Conservation (phyloP, 1,140 invertebrate genomes). For the Drosophila lini region DNA sequence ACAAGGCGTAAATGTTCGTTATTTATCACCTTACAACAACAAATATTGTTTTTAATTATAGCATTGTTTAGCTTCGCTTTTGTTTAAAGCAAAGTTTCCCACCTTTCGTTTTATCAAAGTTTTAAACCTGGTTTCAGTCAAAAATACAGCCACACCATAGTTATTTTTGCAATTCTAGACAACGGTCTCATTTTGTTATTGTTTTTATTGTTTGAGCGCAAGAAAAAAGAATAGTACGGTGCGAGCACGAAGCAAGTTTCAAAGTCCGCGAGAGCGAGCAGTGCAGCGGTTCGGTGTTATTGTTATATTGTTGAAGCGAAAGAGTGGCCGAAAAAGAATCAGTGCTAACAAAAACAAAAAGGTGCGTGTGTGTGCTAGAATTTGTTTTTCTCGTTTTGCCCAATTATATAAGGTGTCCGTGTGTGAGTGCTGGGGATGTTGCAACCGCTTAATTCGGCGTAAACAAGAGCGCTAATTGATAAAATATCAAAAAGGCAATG, state of each 20-base stretch:
- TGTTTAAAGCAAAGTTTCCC: background rate
- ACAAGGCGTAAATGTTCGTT: no score
- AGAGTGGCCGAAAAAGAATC: constrained; percentile 51
- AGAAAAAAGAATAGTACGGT: background rate
- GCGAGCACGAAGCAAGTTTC: constrained; percentile 5
- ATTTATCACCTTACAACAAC: background rate
- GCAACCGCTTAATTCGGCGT: constrained; percentile 21
- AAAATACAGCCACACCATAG: background rate
- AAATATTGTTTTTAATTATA: background rate
- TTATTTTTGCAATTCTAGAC: background rate
- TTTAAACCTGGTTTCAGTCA: background rate
- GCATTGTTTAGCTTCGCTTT: background rate
- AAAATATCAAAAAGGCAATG: background rate
- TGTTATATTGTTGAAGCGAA: constrained; percentile 26
- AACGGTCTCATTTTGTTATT: constrained; percentile 12
- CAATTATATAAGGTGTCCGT: constrained; percentile 64
- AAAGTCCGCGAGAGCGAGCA: constrained; percentile 7
- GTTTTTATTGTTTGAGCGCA: constrained; percentile 1
- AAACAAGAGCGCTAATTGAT: constrained; percentile 23
- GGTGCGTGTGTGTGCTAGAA: constrained; percentile 55
- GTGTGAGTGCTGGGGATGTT: constrained; percentile 16
- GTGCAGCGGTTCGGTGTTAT: constrained; percentile 7
- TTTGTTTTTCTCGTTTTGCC: constrained; percentile 56
- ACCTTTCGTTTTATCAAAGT: background rate
- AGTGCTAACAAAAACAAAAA: constrained; percentile 76